Evolutionary conservation across 2,113 vertebrate genomes (phyloP).

Genomic region (Lophura nycthemera): DNA sequence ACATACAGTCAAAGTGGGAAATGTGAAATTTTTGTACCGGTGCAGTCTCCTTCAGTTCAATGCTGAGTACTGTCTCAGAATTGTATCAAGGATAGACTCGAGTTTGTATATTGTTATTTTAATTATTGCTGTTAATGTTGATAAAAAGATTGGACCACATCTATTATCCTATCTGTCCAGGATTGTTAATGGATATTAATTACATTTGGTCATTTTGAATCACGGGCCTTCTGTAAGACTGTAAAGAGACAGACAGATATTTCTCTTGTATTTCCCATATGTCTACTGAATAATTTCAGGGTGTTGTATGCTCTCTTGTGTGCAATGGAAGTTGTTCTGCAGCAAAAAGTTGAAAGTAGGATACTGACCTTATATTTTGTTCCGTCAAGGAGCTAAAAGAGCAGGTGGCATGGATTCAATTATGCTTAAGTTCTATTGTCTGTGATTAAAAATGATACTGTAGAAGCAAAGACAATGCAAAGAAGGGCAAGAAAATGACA

Average conservation of each 20-base stretch:
- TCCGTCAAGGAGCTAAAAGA: not conserved
- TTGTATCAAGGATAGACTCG: not conserved
- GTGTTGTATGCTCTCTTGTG: not conserved
- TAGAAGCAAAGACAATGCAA: constrained; percentile 22
- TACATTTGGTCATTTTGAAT: not conserved
- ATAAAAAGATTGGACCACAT: not conserved
- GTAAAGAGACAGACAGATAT: not conserved
- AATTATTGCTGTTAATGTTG: not conserved
- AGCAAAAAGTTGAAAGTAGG: not conserved
- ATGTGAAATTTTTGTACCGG: not conserved
- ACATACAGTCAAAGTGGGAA: not conserved
- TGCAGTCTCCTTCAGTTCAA: not conserved
- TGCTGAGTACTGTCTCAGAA: not conserved
- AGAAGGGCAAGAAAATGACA: constrained; percentile 28
- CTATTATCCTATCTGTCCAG: not conserved
- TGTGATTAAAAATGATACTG: not conserved
- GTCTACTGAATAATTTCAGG: not conserved
- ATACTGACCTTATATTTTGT: not conserved
- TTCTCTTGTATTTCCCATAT: not conserved
- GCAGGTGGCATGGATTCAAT: not conserved
- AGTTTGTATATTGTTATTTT: not conserved
- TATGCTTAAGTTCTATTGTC: constrained; percentile 7
- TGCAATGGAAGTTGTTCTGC: not conserved
- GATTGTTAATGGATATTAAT: not conserved
- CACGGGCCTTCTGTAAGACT: not conserved